Percentiles rank a stretch among this genome's conserved stretches.
phyloP scores from a whole-genome alignment of 2,113 vertebrate genomes.

The Pterocles burchelli region DNA sequence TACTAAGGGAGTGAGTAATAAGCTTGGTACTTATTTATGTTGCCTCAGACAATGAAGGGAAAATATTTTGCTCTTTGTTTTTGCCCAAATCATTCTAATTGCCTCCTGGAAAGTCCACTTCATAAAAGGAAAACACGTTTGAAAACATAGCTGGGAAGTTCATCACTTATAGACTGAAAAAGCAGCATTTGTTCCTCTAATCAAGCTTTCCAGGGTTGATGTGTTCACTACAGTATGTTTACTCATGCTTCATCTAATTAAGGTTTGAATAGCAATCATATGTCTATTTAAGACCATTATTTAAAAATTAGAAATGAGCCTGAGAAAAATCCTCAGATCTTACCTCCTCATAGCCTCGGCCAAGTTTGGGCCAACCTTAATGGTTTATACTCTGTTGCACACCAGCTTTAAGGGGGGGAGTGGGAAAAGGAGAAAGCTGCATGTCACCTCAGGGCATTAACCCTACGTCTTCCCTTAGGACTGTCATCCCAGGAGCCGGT shows the following conservation, averaged over 20 bases:
- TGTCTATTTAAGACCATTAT: not conserved
- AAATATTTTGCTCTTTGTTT: constrained; percentile 59
- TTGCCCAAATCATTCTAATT: constrained; percentile 48
- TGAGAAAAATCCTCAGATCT: not conserved
- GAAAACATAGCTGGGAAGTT: constrained; percentile 13
- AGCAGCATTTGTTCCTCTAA: constrained; percentile 27
- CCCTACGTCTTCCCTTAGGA: not conserved
- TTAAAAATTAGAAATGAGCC: not conserved
- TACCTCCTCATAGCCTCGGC: not conserved
- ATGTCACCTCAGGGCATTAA: not conserved
- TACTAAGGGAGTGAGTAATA: constrained; percentile 30
- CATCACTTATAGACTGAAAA: constrained; percentile 27
- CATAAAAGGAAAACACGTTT: constrained; percentile 51
- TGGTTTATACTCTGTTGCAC: not conserved
- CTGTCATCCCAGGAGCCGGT: not conserved
- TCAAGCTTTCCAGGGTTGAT: not conserved
- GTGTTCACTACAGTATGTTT: not conserved
- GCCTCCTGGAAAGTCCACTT: constrained; percentile 51
- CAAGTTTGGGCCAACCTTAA: not conserved
- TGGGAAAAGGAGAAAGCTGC: not conserved
- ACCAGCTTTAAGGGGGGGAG: not conserved
- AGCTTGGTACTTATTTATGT: not conserved
- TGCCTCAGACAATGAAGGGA: constrained; percentile 46
- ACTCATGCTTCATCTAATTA: not conserved
- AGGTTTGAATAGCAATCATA: constrained; percentile 3